phyloP scores from a whole-genome alignment of 2,888 invertebrate species.

The Cheilosia soror region DNA sequence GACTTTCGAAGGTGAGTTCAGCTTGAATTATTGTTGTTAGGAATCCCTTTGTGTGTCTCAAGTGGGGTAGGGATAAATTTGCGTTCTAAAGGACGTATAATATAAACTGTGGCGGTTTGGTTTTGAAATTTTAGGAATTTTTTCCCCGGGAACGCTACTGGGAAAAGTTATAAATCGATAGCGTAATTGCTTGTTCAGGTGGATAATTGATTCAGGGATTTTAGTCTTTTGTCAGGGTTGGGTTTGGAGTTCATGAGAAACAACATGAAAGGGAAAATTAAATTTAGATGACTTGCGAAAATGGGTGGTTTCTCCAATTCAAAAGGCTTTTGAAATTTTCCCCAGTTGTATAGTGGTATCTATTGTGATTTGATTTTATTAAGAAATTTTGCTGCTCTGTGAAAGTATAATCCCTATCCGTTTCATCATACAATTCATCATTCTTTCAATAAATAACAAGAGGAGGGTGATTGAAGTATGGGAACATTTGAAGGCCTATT shows the following conservation, averaged over 20 bases:
- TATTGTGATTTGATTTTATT: too few relatives aligned
- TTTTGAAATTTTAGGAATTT: not conserved
- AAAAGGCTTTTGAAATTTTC: not conserved
- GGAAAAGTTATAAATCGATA: slow-evolving; percentile 22
- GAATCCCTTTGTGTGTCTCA: not conserved
- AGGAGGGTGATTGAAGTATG: too few relatives aligned
- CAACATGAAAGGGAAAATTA: slow-evolving; percentile 22
- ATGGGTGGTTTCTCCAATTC: not conserved
- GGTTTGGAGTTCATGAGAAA: not conserved
- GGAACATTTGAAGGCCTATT: too few relatives aligned
- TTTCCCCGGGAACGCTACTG: too few relatives aligned
- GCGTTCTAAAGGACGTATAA: not conserved
- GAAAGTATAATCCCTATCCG: too few relatives aligned
- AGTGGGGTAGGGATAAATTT: not conserved
- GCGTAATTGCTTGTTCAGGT: slow-evolving; percentile 61
- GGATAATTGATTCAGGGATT: slow-evolving; percentile 58
- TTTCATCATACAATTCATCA: too few relatives aligned
- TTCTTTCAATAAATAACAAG: too few relatives aligned
- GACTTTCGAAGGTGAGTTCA: slow-evolving; percentile 94
- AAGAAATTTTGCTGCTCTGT: too few relatives aligned
- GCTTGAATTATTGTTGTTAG: not conserved
- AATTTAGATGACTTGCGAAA: slow-evolving; percentile 39
- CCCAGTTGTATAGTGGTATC: too few relatives aligned
- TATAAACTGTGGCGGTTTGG: not conserved
- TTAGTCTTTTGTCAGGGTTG: slow-evolving; percentile 24